Evolutionary conservation across 2,797 vertebrate species (phyloP), one percentile per base, ranked within the genome.

Genomic region (Chrosomus eos): DNA sequence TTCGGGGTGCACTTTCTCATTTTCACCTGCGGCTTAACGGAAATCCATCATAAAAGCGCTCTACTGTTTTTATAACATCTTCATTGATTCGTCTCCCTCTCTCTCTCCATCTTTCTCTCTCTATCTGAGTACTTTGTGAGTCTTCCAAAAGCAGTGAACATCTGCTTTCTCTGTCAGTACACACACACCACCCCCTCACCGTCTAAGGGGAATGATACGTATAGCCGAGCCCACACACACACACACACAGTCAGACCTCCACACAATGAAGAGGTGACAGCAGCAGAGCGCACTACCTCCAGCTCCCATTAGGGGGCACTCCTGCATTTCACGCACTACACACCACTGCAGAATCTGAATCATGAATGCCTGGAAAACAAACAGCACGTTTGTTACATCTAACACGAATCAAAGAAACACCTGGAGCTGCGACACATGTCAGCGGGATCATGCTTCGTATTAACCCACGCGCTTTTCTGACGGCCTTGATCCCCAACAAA

Each of bases 21-120:
- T 74, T 66, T 79, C 78, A 87, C 74, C 67, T 64, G 77, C 55
- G 28, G 82, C 84, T 86, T 88, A 85, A 88, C 60, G 74, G 76
- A 85, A 87, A 85, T 87, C 75, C 78, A 76, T 86, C 85, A 85
- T 89, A 88, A 88, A 88, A 83, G 66, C 55, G 74, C 60, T 85
- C 86, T 81, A 53, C 82, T 85, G 79, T 82, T 87, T 77, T 85
- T 90, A 90, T 85, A 85, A 80, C 67, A 88, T 92, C 89, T 88
- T 92, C 92, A 94, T 93, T 89, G 93, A 93, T 94, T 91, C 36
- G 38, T 77, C 62, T 71, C 43, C 33, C 55, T 74, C 70, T 70
- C 33, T 58, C 60, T 66, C 68, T 45, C 84, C 62, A 26, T 62
- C 66, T 86, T 73, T 83, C 55, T 60, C 53, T 70, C 62, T 81